phyloP scores from a whole-genome alignment of 2,797 vertebrate species.

The Gephyroberyx darwinii region DNA sequence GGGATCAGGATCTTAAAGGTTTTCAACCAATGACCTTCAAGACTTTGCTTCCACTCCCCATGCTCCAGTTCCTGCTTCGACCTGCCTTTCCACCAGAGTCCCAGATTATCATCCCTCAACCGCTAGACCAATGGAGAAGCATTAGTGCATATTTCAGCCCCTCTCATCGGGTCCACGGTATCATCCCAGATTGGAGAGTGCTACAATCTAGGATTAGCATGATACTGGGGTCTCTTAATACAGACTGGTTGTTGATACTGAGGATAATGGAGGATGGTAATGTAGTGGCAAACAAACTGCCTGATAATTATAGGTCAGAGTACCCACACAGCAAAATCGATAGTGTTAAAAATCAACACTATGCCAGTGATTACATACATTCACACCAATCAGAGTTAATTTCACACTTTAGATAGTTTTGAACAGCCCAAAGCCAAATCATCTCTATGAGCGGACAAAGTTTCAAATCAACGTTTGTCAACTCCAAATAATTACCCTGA shows the following conservation, averaged over 20 bases:
- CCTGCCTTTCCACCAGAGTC: neutral
- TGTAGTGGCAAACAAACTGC: neutral
- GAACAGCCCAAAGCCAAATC: too few species aligned
- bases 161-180: neutral
- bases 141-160: conserved; percentile 24
- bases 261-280: neutral
- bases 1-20: neutral
- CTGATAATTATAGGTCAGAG: neutral
- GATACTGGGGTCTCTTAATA: conserved; percentile 26
- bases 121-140: neutral
- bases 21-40: neutral
- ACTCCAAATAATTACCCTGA: too few species aligned
- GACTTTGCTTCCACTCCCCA: neutral
- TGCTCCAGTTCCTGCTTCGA: neutral
- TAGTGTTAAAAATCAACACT: too few species aligned
- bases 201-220: conserved; percentile 43
- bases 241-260: conserved; percentile 1
- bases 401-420: too few species aligned
- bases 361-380: too few species aligned
- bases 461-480: too few species aligned
- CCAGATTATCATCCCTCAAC: conserved; percentile 13
- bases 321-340: neutral
- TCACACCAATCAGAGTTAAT: too few species aligned
- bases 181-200: conserved; percentile 36
- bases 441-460: too few species aligned